These are phyloP conservation scores for Nudaria mundana DNA, from an alignment of 2,888 invertebrate genomes.

Conservation along the genomic window DNA sequence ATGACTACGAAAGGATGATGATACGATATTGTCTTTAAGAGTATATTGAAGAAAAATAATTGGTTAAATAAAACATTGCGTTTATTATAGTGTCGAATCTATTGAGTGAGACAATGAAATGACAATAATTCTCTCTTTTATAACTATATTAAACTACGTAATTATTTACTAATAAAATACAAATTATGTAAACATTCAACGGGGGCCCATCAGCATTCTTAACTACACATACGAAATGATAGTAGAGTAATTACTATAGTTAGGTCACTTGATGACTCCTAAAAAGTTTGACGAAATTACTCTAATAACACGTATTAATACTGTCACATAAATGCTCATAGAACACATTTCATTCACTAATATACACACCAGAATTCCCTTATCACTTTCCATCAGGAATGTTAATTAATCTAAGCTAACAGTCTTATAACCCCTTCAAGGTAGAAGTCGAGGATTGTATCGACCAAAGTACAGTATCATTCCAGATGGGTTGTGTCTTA, in stretches of 20 bases:
- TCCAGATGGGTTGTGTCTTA: constrained; percentile 95
- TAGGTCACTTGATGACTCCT: constrained; percentile 36
- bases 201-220: constrained; percentile 42
- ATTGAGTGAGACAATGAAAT: constrained; percentile 46
- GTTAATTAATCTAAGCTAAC: constrained; percentile 69
- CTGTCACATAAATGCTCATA: constrained; percentile 76
- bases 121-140: constrained; percentile 43
- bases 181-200: constrained; percentile 49
- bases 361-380: constrained; percentile 68
- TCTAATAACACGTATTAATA: constrained; percentile 67
- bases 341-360: constrained; percentile 55
- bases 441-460: constrained; percentile 91
- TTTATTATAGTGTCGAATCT: constrained; percentile 56
- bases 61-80: constrained; percentile 37
- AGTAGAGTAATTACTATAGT: constrained; percentile 39
- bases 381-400: constrained; percentile 77
- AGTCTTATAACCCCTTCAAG: constrained; percentile 79
- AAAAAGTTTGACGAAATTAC: constrained; percentile 39
- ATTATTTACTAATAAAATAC: constrained; percentile 45
- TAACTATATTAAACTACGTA: constrained; percentile 28
- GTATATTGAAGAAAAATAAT: constrained; percentile 10
- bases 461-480: constrained; percentile 93
- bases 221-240: constrained; percentile 59
- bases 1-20: too few species aligned
- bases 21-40: too few species aligned